Evolutionary conservation across 2,113 vertebrate species (phyloP).

Genomic region (Eulemur rufifrons): DNA sequence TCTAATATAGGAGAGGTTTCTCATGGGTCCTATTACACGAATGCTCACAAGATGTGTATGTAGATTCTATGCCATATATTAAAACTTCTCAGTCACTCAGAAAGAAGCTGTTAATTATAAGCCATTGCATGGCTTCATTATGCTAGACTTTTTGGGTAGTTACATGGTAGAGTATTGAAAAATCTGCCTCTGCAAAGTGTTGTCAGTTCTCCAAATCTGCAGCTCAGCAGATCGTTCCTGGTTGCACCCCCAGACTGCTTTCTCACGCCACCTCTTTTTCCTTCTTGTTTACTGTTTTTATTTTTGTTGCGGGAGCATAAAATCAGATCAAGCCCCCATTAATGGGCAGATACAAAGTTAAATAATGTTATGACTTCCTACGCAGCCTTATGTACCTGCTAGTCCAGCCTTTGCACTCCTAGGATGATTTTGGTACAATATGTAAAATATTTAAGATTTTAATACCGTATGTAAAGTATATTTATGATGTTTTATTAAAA

Average conservation of each 20-base stretch:
- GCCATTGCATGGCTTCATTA: not conserved
- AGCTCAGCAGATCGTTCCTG: not conserved
- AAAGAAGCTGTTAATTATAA: not conserved
- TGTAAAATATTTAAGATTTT: not conserved
- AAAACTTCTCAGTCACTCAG: not conserved
- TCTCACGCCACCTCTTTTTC: not conserved
- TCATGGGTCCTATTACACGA: conserved; percentile 16
- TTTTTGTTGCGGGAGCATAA: conserved; percentile 8
- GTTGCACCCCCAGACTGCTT: not conserved
- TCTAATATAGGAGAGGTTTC: not conserved
- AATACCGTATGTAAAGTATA: not conserved
- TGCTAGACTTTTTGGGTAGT: not conserved
- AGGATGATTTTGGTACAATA: not conserved
- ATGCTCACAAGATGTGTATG: not conserved
- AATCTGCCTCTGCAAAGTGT: not conserved
- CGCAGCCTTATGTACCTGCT: not conserved
- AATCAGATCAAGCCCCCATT: not conserved
- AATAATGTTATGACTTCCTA: not conserved
- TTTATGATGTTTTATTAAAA: conserved; percentile 48
- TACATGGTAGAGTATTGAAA: not conserved
- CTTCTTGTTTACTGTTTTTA: not conserved
- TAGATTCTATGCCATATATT: conserved; percentile 11
- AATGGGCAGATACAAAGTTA: not conserved
- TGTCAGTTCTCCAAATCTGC: not conserved
- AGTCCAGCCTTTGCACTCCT: not conserved